Evolutionary conservation across 2,888 invertebrate species (phyloP), one percentile per base, ranked within the genome.

Genomic region (Drosophila diplacantha): DNA sequence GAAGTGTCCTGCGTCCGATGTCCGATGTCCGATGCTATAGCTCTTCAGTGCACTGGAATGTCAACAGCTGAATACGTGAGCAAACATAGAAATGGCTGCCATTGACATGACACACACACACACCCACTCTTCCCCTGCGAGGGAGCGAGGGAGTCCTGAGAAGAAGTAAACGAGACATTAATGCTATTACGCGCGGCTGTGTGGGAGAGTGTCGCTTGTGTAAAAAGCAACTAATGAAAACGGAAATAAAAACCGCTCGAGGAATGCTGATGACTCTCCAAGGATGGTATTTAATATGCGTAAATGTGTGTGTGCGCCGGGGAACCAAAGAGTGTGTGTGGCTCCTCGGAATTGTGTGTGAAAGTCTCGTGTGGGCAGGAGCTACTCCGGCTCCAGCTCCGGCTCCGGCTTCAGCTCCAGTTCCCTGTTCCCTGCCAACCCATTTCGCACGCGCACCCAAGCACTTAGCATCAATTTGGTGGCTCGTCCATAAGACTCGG

Each of bases 151-250:
- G 44, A 5, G 66, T 68, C 69, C 69, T 68, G 60, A 46, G 54
- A 50, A 55, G 71, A 70, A 69, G 69, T 71, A 83, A 73, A 79
- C 76, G 79, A 78, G 81, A 83, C 79, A 81, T 80, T 83, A 80
- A 83, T 80, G 80, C 70, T 75, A 75, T 81, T 83, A 81, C 76
- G 70, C 67, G 68, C 52, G 54, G 26, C 35, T 47, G 41, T 62
- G 68, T 72, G 55, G 57, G 69, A 71, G 75, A 71, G 78, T 65
- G 68, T 71, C 80, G 76, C 84, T 81, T 81, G 80, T 83, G 76
- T 81, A 82, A 82, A 82, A 81, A 81, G 84, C 80, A 79, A 81
- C 84, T 81, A 81, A 81, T 81, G 81, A 84, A 83, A 81, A 81
- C 79, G 81, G 78, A 81, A 81, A 84, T 81, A 81, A 81, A 81